phyloP scores from a whole-genome alignment of 2,797 vertebrate species.

The Oreonectes daqikongensis region DNA sequence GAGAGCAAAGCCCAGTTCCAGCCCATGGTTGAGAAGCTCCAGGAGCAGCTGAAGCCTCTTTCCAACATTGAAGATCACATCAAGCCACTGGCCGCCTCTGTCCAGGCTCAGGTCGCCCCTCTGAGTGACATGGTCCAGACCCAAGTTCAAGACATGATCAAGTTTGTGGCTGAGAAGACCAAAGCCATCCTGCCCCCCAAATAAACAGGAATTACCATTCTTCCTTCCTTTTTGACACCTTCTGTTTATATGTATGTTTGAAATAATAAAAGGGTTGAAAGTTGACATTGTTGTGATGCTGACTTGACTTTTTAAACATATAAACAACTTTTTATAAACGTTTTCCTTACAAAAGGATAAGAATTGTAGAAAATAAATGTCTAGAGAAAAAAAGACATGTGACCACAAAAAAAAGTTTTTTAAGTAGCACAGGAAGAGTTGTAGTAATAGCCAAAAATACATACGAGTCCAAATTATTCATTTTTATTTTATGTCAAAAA shows the following conservation, averaged over 20 bases:
- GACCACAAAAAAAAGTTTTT: too few relatives aligned
- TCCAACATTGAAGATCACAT: constrained; percentile 61
- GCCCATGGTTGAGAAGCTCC: constrained; percentile 69
- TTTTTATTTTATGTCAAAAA: too few relatives aligned
- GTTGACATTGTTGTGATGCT: too few relatives aligned
- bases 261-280: constrained; percentile 62
- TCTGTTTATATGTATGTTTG: constrained; percentile 36
- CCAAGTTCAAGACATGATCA: constrained; percentile 61
- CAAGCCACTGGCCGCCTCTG: constrained; percentile 58
- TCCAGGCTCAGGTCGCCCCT: constrained; percentile 57
- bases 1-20: constrained; percentile 63
- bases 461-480: too few relatives aligned
- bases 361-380: too few relatives aligned
- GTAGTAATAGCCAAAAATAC: too few relatives aligned
- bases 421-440: too few relatives aligned
- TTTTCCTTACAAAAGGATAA: too few relatives aligned
- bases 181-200: constrained; percentile 65
- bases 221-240: constrained; percentile 1
- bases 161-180: constrained; percentile 66
- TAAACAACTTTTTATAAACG: too few relatives aligned
- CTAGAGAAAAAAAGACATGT: too few relatives aligned
- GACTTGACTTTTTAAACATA: too few relatives aligned
- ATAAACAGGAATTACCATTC: constrained; percentile 51
- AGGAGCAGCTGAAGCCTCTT: constrained; percentile 65
- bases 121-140: constrained; percentile 47